These are phyloP conservation scores for Aricia agestis DNA, from an alignment of 1,140 invertebrate genomes.

Conservation along the genomic window DNA sequence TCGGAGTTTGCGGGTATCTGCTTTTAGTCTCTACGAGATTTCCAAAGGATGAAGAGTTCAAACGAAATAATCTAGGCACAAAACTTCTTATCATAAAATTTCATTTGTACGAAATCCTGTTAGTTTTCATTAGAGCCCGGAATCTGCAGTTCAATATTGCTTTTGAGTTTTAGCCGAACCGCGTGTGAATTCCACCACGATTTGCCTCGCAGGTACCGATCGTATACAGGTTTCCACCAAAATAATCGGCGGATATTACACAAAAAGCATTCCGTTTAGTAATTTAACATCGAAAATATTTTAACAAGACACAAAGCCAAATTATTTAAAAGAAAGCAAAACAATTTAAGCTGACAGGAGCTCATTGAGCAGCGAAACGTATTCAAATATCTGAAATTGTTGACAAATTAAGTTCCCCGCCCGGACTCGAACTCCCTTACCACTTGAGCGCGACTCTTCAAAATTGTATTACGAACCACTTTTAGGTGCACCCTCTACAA, in stretches of 20 bases:
- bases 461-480: conserved; percentile 51
- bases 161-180: no score
- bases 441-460: conserved; percentile 65
- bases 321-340: conserved; percentile 69
- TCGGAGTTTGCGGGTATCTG: no score
- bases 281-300: conserved; percentile 28
- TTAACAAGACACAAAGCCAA: conserved; percentile 39
- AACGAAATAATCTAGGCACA: no score
- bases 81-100: no score
- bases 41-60: no score
- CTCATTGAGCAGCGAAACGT: conserved; percentile 71
- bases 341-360: conserved; percentile 71
- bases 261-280: conserved; percentile 16
- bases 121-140: no score
- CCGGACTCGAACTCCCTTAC: conserved; percentile 64
- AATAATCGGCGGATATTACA: conserved; percentile 14
- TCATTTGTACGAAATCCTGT: no score
- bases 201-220: no score
- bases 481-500: conserved; percentile 13
- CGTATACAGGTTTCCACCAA: neutral
- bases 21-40: no score
- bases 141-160: no score
- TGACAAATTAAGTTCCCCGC: conserved; percentile 75
- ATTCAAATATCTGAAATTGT: conserved; percentile 77
- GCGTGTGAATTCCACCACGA: no score